Percentiles rank a stretch among this genome's conserved stretches.
These are phyloP conservation scores for Lates calcarifer DNA, from an alignment of 2,113 vertebrate species.

Conservation along the genomic window DNA sequence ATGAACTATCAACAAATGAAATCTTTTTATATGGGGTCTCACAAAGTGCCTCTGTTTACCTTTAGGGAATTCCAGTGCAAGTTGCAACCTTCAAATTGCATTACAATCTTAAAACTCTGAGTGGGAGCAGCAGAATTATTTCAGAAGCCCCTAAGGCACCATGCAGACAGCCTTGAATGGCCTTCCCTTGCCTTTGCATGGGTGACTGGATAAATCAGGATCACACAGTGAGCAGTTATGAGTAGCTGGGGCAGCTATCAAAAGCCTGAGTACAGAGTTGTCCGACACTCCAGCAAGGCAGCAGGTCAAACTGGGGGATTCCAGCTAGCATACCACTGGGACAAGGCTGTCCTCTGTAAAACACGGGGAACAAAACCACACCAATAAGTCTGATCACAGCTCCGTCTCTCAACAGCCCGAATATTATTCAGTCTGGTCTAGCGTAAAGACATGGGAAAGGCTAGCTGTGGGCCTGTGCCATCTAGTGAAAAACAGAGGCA, in stretches of 20 bases:
- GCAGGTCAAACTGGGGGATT: slow-evolving; percentile 57
- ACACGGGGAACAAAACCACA: slow-evolving; percentile 19
- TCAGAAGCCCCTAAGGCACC: slow-evolving; percentile 9
- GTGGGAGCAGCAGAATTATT: slow-evolving; percentile 2
- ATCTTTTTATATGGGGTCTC: neutral
- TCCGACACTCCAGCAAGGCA: slow-evolving; percentile 39
- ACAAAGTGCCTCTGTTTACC: neutral
- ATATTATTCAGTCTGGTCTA: neutral
- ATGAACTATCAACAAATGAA: neutral
- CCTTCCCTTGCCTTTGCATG: slow-evolving; percentile 34
- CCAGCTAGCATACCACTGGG: slow-evolving; percentile 42
- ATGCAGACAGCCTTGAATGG: slow-evolving; percentile 20
- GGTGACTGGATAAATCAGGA: slow-evolving; percentile 42
- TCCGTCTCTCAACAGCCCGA: slow-evolving; percentile 16
- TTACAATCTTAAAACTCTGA: neutral
- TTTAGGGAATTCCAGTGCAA: neutral
- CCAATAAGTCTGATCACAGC: neutral
- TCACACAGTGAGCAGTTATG: slow-evolving; percentile 41
- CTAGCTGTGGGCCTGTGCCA: neutral
- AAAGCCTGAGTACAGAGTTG: slow-evolving; percentile 31
- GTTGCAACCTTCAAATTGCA: neutral
- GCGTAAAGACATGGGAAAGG: neutral
- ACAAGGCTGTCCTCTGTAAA: slow-evolving; percentile 59
- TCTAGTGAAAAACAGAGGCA: slow-evolving; percentile 10
- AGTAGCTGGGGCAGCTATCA: slow-evolving; percentile 23